Base-by-base conservation (phyloP, 2,888 invertebrate species). In the Scaptomyza flava region DNA sequence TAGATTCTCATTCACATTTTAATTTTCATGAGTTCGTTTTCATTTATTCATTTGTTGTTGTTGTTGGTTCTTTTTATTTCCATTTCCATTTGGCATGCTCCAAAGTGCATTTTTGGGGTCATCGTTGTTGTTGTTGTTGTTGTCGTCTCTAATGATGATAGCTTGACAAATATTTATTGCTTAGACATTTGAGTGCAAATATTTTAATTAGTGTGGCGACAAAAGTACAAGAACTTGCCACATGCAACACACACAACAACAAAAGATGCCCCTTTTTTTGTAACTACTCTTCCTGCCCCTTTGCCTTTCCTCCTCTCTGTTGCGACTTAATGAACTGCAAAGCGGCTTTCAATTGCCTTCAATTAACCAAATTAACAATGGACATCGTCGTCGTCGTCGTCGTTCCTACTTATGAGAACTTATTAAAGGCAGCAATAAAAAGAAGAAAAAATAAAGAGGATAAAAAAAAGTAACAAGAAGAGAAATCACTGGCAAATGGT, bases 161-260 rank as follows among this genome's bases (percentile, higher is more conserved):
- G 82, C 82, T 87, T 83, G 82, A 83, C 88, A 83, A 83, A 83
- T 83, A 84, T 84, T 84, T 84, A 84, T 84, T 88, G 87, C 89
- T 77, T 72, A 80, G 88, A 81, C 87, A 78, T 84, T 88, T 88
- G 89, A 84, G 89, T 88, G 89, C 89, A 84, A 88, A 84, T 88
- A 84, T 84, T 84, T 84, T 88, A 84, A 84, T 84, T 84, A 88
- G 87, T 75, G 81, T 76, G 82, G 76, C 82, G 86, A 87, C 88
- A 75, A 72, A 27, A 11, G 45, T 41, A 38, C 30, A 45, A 38
- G 38, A 38, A 38, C 41, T 63, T 63, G 52, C 57, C 47, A 52
- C 52, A 65, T 59, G 46, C 20, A 20, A 62, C 43, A 27, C 5
- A 27, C 27, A 27, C 33, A 43, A 34, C 33, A 58, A 30, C 12